Percentiles rank a stretch among this genome's conserved stretches.
These are phyloP conservation scores for Podarcis cretensis DNA, from an alignment of 2,113 vertebrate species.

Conservation along the genomic window DNA sequence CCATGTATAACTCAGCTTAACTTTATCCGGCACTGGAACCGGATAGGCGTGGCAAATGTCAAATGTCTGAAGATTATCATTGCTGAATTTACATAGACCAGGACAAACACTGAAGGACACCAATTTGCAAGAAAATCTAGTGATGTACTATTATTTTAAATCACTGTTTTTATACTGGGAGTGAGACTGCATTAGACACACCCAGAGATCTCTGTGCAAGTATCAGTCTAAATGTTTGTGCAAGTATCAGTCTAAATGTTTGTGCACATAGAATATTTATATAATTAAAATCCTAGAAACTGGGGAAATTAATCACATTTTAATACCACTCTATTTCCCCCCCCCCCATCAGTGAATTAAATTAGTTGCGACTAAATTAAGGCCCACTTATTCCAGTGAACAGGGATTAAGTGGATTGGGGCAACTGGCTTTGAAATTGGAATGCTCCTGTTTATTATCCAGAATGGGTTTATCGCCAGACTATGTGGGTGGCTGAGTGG, in stretches of 20 bases:
- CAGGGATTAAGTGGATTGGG: background rate
- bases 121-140: constrained; percentile 33
- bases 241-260: background rate
- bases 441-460: too few species aligned
- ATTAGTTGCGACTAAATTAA: background rate
- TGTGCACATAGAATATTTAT: background rate
- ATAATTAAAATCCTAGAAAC: background rate
- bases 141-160: constrained; percentile 42
- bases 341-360: background rate
- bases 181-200: constrained; percentile 39
- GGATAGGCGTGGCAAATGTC: constrained; percentile 39
- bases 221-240: background rate
- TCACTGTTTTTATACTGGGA: constrained; percentile 25
- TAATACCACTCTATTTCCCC: background rate
- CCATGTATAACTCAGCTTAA: background rate
- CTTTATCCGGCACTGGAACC: background rate
- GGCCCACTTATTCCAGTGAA: background rate
- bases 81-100: constrained; percentile 4
- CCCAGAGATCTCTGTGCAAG: background rate
- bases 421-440: background rate
- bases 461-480: too few species aligned
- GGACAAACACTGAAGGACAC: constrained; percentile 11
- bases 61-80: constrained; percentile 20
- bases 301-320: background rate
- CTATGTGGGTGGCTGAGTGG: too few species aligned